Base-by-base conservation (phyloP, 2,888 invertebrate genomes). In the Stenotaenia linearis region DNA sequence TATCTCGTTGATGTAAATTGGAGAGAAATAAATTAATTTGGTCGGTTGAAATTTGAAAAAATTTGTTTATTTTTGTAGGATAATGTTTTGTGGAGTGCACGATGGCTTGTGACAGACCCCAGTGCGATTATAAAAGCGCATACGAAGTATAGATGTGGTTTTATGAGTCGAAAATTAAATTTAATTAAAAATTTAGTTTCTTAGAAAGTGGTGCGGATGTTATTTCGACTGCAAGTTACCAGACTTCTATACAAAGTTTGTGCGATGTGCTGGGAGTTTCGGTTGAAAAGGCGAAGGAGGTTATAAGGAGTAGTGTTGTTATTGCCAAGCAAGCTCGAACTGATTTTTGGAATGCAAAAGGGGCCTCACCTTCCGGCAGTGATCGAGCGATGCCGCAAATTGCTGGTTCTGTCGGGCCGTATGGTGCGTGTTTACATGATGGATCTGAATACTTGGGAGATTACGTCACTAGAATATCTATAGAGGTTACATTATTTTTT, bases 381-480 rank as follows among this genome's bases (percentile, higher is more conserved):
- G 77, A 37, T 6, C 35, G 77, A 37, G 21, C 40, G 25, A 78
- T 85, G 82, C 91, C 93, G 12, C 85, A 92, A 83, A 90, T 97
- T 75, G 94, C 93, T 25, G 97, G 95, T 0, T 94, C 96, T 0
- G 92, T 97, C 81, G 97, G 97, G 0, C 95, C 97, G 0, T 97
- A 94, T 85, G 97, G 97, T 0, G 97, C 97, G 0, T 92, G 91
- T 84, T 88, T 96, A 45, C 92, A 93, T 84, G 95, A 98, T 86
- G 94, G 93, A 12, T 97, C 97, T 0, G 98, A 98, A 86, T 98
- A 97, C 86, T 91, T 91, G n/a, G 97, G 97, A 21, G 89, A 90
- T 81, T 88, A 88, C 81, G 83, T 85, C 4, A 84, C 85, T 21
- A 82, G 78, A 15, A 83, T 86, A 81, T 81, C 85, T 1, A 80